phyloP scores from a whole-genome alignment of 2,797 vertebrate species.

The Lycodopsis pacificus region DNA sequence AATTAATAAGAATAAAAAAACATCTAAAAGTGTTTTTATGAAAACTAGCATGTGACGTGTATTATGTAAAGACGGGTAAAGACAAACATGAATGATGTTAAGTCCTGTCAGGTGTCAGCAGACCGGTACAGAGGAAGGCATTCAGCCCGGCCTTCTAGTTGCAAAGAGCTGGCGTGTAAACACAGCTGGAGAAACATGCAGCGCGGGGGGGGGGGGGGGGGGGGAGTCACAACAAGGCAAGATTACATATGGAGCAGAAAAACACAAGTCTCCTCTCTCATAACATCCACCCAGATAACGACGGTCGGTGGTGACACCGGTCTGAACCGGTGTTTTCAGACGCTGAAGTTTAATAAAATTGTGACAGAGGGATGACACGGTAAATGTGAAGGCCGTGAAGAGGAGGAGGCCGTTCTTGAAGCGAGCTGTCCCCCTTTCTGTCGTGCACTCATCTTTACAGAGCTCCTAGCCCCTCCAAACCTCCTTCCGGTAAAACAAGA shows the following conservation, averaged over 20 bases:
- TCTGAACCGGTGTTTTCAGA: constrained; percentile 47
- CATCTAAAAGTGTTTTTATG: not conserved
- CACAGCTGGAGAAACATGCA: constrained; percentile 80
- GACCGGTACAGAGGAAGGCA: constrained; percentile 52
- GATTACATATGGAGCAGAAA: constrained; percentile 30
- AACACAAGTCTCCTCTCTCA: constrained; percentile 24
- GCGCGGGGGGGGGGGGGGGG: constrained; percentile 18
- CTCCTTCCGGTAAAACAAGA: constrained; percentile 19
- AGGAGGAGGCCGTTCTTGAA: not conserved
- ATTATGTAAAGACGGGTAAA: not conserved
- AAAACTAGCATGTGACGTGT: not conserved
- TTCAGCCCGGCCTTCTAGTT: constrained; percentile 56
- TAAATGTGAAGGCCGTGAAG: not conserved
- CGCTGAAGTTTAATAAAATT: constrained; percentile 31
- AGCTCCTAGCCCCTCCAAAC: constrained; percentile 13
- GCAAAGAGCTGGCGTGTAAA: constrained; percentile 66
- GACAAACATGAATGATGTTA: constrained; percentile 37
- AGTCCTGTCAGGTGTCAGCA: constrained; percentile 64
- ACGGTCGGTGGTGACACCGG: constrained; percentile 32
- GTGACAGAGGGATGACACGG: constrained; percentile 25
- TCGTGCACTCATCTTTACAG: not conserved
- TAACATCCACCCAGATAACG: constrained; percentile 26
- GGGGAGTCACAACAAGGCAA: constrained; percentile 34
- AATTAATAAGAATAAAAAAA: not conserved
- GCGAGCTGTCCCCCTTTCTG: not conserved